phyloP scores from a whole-genome alignment of 2,113 vertebrate genomes.

The Paracyprichromis sp. region DNA sequence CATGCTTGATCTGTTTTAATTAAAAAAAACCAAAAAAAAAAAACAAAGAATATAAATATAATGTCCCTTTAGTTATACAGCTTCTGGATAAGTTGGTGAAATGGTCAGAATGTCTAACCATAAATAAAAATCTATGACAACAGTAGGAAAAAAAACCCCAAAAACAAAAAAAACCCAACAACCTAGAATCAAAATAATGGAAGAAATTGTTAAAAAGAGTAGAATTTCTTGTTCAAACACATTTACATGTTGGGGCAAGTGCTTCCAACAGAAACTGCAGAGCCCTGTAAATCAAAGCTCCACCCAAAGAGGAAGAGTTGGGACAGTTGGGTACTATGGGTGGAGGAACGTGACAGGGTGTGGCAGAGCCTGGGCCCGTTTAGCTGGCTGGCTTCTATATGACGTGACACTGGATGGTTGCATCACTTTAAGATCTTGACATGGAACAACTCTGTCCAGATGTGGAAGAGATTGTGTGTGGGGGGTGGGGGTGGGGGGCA shows the following conservation, averaged over 20 bases:
- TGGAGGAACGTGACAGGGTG: constrained; percentile 17
- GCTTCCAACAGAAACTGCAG: not conserved
- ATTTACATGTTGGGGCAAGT: not conserved
- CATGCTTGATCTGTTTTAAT: constrained; percentile 86
- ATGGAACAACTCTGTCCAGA: not conserved
- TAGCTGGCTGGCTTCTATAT: constrained; percentile 40
- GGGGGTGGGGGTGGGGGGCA: accelerated
- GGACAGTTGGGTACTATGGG: not conserved
- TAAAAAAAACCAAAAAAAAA: accelerated
- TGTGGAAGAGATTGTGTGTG: not conserved
- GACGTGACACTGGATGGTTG: constrained; percentile 32
- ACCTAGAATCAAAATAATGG: not conserved
- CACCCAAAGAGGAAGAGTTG: not conserved
- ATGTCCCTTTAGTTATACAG: not conserved
- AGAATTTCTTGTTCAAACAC: not conserved
- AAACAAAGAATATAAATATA: not conserved
- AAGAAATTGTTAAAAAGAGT: not conserved
- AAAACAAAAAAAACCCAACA: accelerated
- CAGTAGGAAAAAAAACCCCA: accelerated
- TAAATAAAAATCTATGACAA: not conserved
- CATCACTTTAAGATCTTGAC: constrained; percentile 1
- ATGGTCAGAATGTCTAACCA: not conserved
- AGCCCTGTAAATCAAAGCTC: not conserved
- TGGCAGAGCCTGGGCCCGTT: not conserved
- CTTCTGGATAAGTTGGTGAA: not conserved